Conservation (phyloP, 1,140 invertebrate genomes). For the Trichonephila clavipes region DNA sequence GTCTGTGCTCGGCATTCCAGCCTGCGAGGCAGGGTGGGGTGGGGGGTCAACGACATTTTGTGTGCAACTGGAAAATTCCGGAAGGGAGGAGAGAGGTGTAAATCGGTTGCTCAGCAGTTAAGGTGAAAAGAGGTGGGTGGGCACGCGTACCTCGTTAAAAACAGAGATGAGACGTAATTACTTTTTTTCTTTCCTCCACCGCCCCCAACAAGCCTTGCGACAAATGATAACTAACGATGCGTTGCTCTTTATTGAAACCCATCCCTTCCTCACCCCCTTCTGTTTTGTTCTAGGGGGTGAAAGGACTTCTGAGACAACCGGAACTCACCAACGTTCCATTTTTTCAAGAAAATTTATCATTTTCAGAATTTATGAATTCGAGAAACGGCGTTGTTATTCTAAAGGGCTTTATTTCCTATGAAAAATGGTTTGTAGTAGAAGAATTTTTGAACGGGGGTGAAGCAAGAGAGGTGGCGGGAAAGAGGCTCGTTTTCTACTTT, state of each 20-base stretch:
- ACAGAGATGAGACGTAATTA: background rate
- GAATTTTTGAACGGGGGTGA: background rate
- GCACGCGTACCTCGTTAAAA: background rate
- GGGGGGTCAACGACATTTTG: conserved; percentile 44
- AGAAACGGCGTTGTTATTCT: background rate
- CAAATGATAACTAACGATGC: conserved; percentile 27
- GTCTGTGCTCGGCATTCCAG: background rate
- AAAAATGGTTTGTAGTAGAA: background rate
- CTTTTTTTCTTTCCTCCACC: conserved; percentile 2
- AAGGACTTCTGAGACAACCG: background rate
- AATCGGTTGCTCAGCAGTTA: conserved; percentile 30
- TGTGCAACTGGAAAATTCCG: background rate
- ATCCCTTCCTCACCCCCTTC: background rate
- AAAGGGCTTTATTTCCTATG: conserved; percentile 7
- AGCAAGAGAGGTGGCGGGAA: background rate
- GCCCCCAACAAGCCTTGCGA: conserved; percentile 15
- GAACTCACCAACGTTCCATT: background rate
- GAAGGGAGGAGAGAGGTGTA: conserved; percentile 21
- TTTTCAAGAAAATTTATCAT: background rate
- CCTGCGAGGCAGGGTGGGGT: conserved; percentile 17
- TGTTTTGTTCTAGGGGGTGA: background rate
- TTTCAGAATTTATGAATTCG: conserved; percentile 19
- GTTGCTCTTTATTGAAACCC: background rate
- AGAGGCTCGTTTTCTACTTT: background rate
- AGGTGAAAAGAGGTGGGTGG: background rate